Base-by-base conservation (phyloP, 2,113 vertebrate genomes). In the Trematocara stigmaticum region DNA sequence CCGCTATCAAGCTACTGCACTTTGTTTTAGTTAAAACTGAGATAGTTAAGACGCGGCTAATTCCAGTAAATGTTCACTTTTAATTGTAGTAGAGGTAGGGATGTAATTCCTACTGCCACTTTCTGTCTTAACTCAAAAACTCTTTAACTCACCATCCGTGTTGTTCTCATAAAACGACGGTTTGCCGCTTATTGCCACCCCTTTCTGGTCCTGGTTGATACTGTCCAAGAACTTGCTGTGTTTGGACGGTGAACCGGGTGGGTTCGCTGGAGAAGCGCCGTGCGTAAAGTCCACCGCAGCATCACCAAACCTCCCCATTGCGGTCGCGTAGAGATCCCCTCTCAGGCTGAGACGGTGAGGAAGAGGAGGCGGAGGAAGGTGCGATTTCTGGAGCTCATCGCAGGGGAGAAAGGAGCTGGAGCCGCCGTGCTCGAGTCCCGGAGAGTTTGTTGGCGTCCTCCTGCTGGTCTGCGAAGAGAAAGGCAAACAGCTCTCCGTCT, bases 401-500 rank as follows among this genome's bases (percentile, higher is more conserved):
- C 95, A 95, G 6, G 91, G 86, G 5, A 95, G 94, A 69, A 96
- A 96, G 29, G 95, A 92, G 26, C 95, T 93, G 71, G 93, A 81
- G 64, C 93, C 79, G 42, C 88, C 80, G 88, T 94, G 95, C 78
- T 97, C 96, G 90, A 96, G 78, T 23, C 91, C 90, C 7, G 96
- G 94, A 7, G 95, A 94, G 78, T 87, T 92, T 4, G 92, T 93
- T 16, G 95, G 95, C 38, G 95, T 96, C 79, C 93, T 94, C 88
- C 96, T 92, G 87, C 92, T 95, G 66, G 88, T 91, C 88, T 95
- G 96, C 57, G 96, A 90, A 79, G 93, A 92, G 82, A 97, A 97
- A 82, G 96, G 90, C 95, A 97, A 91, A 93, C 97, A 97, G 89
- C 87, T 94, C 85, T 96, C 96, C 23, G 96, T 93, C 93, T 98